Base-by-base conservation (phyloP, 2,797 vertebrate species). In the Mergus octosetaceus region DNA sequence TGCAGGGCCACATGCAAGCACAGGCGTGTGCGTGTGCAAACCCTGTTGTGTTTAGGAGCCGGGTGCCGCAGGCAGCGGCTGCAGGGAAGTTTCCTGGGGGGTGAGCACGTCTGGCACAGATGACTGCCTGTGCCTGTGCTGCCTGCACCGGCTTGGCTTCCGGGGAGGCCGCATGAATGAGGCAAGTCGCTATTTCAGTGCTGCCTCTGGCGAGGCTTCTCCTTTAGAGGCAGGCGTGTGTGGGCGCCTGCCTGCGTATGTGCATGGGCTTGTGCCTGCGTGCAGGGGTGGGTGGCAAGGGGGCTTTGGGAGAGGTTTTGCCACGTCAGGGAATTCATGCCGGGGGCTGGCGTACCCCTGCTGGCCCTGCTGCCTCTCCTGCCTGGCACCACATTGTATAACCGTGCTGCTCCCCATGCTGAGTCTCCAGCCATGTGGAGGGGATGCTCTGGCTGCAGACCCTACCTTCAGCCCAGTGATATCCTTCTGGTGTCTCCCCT, bases 321-420 rank as follows among this genome's bases (percentile, higher is more conserved):
- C 94, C 95, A 96, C 94, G 92, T 97, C 96, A 97, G 96, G 95
- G 95, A 95, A 96, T 97, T 95, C 95, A 95, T 94, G 88, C 80
- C 9, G 84, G 87, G 84, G 92, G 91, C 93, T 70, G 81, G 30
- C 5, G 10, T 45, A 45, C 45, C 45, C 45, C 45, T 78, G 84
- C 6, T n/a, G 34, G 91, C 94, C 90, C 94, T 76, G 66, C 80
- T n/a, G 85, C 93, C 77, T 91, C 15, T 88, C 87, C 90, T 76
- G 92, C 88, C 81, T 81, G 66, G 80, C 36, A 47, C 94, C 75
- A 90, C 20, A 30, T 95, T 96, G 93, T 93, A 92, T 97, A 95
- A 96, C 47, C 24, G 24, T 95, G 94, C 95, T 84, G 80, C 93
- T 88, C 78, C 71, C 86, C 71, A 45, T 45, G 1, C 93, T 56